These are phyloP conservation scores for Hypercompe scribonia DNA, from an alignment of 2,888 invertebrate species.

Conservation along the genomic window DNA sequence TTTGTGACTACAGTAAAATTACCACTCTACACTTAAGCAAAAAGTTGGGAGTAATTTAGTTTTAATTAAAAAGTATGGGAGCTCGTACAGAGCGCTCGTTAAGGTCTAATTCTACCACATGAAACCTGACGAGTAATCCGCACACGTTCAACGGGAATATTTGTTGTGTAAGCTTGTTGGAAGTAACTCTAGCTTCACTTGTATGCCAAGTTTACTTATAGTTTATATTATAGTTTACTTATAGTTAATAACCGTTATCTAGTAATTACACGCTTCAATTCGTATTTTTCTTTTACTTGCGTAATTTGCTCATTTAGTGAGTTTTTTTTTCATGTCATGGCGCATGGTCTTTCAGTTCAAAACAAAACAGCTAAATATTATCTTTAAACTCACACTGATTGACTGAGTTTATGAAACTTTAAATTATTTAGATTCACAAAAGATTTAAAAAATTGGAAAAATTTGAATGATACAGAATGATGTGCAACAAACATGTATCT, in stretches of 20 bases:
- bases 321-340: not conserved
- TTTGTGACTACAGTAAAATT: slow-evolving; percentile 1
- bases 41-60: slow-evolving; percentile 11
- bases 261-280: not conserved
- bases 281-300: not conserved
- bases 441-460: too few relatives aligned
- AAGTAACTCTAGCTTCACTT: too few relatives aligned
- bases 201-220: too few relatives aligned
- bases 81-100: slow-evolving; percentile 8
- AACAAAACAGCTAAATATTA: not conserved
- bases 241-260: not conserved
- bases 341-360: not conserved
- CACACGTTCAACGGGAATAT: too few relatives aligned
- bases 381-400: not conserved
- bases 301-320: not conserved
- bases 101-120: not conserved
- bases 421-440: too few relatives aligned
- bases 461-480: too few relatives aligned
- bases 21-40: not conserved
- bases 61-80: slow-evolving; percentile 16
- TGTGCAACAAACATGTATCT: too few relatives aligned
- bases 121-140: not conserved
- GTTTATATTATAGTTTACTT: not conserved
- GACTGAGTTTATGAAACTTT: too few relatives aligned
- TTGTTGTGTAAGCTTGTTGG: too few relatives aligned